Conservation (phyloP, 1,140 invertebrate species). For the Drosophila burlai region DNA sequence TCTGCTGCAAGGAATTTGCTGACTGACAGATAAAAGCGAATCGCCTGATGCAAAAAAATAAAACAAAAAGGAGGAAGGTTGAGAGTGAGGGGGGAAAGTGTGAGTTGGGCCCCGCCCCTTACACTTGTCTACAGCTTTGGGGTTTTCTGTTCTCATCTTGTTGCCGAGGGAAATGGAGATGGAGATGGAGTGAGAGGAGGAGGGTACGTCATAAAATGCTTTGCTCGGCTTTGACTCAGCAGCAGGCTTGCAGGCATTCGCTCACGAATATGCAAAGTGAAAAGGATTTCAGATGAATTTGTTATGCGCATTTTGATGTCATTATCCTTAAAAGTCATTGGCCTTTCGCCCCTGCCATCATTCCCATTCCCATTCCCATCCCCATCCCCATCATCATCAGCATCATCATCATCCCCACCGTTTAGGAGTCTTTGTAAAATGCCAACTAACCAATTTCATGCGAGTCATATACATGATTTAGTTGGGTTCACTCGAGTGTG, state of each 20-base stretch:
- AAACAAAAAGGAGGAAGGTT: neutral
- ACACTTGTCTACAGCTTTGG: conserved; percentile 30
- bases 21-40: conserved; percentile 23
- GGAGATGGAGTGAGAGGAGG: too few species aligned
- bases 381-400: neutral
- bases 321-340: conserved; percentile 74
- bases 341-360: conserved; percentile 25
- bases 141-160: neutral
- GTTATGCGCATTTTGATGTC: conserved; percentile 75
- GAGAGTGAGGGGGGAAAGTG: neutral
- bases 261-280: conserved; percentile 61
- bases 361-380: neutral
- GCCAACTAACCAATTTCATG: conserved; percentile 18
- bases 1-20: conserved; percentile 22
- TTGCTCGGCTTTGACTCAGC: conserved; percentile 14
- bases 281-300: conserved; percentile 76
- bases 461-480: conserved; percentile 21
- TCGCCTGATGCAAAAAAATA: conserved; percentile 21
- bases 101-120: conserved; percentile 13
- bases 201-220: conserved; percentile 35
- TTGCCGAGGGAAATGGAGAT: neutral
- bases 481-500: conserved; percentile 17
- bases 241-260: conserved; percentile 14
- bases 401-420: neutral
- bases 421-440: conserved; percentile 14